These are phyloP conservation scores for Matsumyia berberina DNA, from an alignment of 2,888 invertebrate species.

Conservation along the genomic window DNA sequence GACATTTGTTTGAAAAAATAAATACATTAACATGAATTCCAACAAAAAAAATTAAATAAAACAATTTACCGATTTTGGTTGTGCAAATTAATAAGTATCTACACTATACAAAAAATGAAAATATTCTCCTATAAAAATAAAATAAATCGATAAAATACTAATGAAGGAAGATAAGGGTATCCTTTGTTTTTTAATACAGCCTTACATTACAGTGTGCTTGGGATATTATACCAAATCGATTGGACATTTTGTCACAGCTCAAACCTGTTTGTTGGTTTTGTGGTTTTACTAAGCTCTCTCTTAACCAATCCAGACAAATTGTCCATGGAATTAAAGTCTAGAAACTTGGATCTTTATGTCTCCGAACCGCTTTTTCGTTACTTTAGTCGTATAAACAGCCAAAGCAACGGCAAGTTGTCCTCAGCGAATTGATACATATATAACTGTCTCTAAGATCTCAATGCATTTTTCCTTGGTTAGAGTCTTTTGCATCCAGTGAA, in stretches of 20 bases:
- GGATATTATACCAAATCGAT: conserved; percentile 12
- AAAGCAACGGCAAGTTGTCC: no score
- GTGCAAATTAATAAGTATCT: no score
- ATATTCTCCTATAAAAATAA: background rate
- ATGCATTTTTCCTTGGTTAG: no score
- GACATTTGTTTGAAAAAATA: conserved; percentile 1
- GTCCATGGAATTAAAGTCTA: no score
- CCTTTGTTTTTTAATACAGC: conserved; percentile 9
- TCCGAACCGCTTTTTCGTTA: no score
- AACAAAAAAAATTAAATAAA: background rate
- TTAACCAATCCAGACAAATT: no score
- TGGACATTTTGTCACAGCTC: conserved; percentile 9
- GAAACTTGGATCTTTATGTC: no score
- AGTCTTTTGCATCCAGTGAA: no score
- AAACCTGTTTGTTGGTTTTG: conserved; percentile 9
- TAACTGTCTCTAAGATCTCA: no score
- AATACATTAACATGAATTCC: background rate
- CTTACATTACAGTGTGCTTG: conserved; percentile 9
- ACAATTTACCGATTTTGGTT: background rate
- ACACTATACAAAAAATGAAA: conserved; percentile 7
- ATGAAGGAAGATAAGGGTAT: background rate
- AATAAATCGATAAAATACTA: background rate
- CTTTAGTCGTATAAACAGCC: no score
- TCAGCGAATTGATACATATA: no score
- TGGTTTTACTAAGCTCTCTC: no score